Evolutionary conservation across 2,888 invertebrate species (phyloP), one percentile per base, ranked within the genome.

Genomic region (Dasysyrphus tricinctus): DNA sequence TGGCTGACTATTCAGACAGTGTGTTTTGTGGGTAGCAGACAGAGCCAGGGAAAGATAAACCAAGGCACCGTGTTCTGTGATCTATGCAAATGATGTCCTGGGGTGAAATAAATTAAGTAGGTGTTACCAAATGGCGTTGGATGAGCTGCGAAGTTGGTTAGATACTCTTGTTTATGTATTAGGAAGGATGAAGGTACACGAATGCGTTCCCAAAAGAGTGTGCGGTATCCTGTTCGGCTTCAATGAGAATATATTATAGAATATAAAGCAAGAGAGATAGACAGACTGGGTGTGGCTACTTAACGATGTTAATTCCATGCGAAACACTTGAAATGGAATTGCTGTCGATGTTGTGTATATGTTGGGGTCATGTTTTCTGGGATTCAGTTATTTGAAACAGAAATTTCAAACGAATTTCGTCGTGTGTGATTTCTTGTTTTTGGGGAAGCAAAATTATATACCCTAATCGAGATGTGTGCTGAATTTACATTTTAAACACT

Each of bases 21-120:
- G 73, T 69, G 14, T 70, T 69, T 57, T 61, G 72, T 61, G 49
- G 72, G 61, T 54, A 59, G 75, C 39, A 19, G 11, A 16, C 32
- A 24, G 11, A 2, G 29, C 44, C 24, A 67, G 59, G 47, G 44
- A 44, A 49, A 39, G 54, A 73, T 61, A 63, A 54, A 79, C 51
- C 59, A 63, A 70, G 54, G 69, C 61, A 74, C 39, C 63, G 75
- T 82, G 73, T 78, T 56, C 56, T 73, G 76, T 82, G 86, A 86
- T 86, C 86, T 86, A 86, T 86, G 86, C 86, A 86, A 86, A 82
- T 82, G 78, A 86, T 86, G 82, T 86, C 82, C 82, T 86, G 75
- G 86, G 82, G 82, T 78, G 73, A 86, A 86, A 86, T 86, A 86
- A 86, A 82, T 86, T 86, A 86, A 86, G 78, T 86, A 86, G 82